Percentiles rank a stretch among this genome's conserved stretches.
phyloP scores from a whole-genome alignment of 92 coral and sea anemone genomes.

The Anthopleura xanthogrammica region DNA sequence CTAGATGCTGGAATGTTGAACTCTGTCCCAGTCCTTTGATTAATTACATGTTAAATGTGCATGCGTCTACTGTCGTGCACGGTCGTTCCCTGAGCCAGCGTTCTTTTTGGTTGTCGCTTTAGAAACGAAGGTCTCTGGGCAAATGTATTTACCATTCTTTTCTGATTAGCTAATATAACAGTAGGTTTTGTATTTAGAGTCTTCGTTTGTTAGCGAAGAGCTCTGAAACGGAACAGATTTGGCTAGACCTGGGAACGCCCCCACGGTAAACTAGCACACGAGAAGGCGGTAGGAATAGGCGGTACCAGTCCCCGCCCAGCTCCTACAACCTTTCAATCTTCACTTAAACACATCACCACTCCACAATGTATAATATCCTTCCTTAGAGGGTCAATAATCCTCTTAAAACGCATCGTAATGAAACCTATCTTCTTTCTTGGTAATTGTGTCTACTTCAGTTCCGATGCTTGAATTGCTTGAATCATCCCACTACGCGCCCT shows the following conservation, averaged over 20 bases:
- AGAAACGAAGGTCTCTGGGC: too few species aligned
- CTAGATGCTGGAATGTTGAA: too few species aligned
- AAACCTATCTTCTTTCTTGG: not conserved
- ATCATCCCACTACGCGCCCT: not conserved
- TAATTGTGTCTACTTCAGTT: not conserved
- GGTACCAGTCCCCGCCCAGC: not conserved
- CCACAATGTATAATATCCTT: not conserved
- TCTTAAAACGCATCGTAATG: not conserved
- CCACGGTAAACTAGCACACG: not conserved
- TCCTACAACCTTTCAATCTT: conserved; percentile 3
- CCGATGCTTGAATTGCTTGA: not conserved
- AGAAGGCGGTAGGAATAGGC: not conserved
- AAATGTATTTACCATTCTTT: too few species aligned
- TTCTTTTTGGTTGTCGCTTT: too few species aligned
- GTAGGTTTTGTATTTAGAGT: too few species aligned
- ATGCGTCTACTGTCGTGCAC: too few species aligned
- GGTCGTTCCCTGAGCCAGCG: too few species aligned
- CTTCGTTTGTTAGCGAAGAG: too few species aligned
- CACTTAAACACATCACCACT: conserved; percentile 1
- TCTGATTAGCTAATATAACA: too few species aligned
- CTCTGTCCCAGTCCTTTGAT: too few species aligned
- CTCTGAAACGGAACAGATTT: too few species aligned
- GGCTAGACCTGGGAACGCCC: not conserved
- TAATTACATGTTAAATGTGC: too few species aligned
- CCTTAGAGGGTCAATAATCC: not conserved